Conservation (phyloP, 2,113 vertebrate species). For the Perca schrenkii region DNA sequence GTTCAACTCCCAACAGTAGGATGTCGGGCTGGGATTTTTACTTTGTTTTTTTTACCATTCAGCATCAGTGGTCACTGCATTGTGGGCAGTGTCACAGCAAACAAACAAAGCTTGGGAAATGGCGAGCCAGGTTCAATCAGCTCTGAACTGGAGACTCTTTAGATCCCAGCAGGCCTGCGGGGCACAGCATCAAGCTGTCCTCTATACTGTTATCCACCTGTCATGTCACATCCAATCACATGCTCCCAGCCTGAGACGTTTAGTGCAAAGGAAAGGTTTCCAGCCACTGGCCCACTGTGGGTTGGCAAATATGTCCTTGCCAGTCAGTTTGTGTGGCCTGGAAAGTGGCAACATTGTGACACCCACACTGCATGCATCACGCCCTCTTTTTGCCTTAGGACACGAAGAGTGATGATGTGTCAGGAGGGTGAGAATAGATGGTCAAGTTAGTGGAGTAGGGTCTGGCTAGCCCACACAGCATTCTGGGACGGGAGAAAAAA, state of each 20-base stretch:
- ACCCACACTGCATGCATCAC: slow-evolving; percentile 15
- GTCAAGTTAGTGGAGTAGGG: neutral
- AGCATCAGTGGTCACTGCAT: slow-evolving; percentile 14
- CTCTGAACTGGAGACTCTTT: slow-evolving; percentile 42
- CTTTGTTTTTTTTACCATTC: slow-evolving; percentile 6
- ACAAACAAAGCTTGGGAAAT: slow-evolving; percentile 29
- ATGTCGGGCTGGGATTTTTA: slow-evolving; percentile 15
- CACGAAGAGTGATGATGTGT: neutral
- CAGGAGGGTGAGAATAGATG: slow-evolving; percentile 10
- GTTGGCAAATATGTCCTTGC: slow-evolving; percentile 16
- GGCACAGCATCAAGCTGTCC: slow-evolving; percentile 47
- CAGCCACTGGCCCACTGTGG: slow-evolving; percentile 33
- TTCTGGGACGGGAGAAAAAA: no score
- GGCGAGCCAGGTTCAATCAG: slow-evolving; percentile 48
- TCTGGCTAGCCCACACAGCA: no score
- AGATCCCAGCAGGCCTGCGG: slow-evolving; percentile 58
- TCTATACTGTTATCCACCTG: slow-evolving; percentile 40
- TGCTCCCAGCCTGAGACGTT: slow-evolving; percentile 38
- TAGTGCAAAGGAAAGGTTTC: slow-evolving; percentile 21
- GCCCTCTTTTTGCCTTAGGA: slow-evolving; percentile 22
- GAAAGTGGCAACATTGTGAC: slow-evolving; percentile 11
- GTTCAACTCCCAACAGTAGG: slow-evolving; percentile 43
- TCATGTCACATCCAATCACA: slow-evolving; percentile 45
- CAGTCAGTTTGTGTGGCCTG: slow-evolving; percentile 16
- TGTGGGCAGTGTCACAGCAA: slow-evolving; percentile 29